Evolutionary conservation across 2,888 invertebrate genomes (phyloP), one percentile per base, ranked within the genome.

Genomic region (Dasypogon diadema): DNA sequence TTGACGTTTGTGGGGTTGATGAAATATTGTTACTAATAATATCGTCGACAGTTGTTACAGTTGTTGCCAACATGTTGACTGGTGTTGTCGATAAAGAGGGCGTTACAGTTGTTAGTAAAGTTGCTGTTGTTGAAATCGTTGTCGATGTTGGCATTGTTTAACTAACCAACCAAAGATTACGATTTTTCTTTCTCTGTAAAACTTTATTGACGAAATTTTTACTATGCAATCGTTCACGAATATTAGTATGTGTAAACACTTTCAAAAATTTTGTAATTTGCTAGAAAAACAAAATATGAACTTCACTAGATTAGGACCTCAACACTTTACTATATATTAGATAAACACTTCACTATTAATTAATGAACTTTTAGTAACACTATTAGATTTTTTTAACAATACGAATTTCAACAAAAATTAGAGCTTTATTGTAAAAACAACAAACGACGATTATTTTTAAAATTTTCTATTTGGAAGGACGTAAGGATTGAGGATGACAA

Each of bases 11-110:
- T 74, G 42, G 51, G 12, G 76, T 42, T 48, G 16, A 48, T 24
- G 75, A 77, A n/a, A 73, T 54, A 55, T 75, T 77, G 48, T 54
- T 63, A 21, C 65, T 77, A 26, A 73, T 56, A 42, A 77, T 76
- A 55, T 76, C 77, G 56, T 76, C 77, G 10, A 75, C 77, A 30
- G 51, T 63, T 12, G 74, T 16, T 51, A 58, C 63, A 14, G 75
- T 51, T 63, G 75, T 58, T 16, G 75, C 63, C 37, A 75, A 55
- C 75, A 77, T 75, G 30, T 75, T 77, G 55, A 74, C 30, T 63
- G 74, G 48, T 16, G 76, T 30, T 74, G 55, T 14, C 12, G 55
- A 2, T 55, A 16, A 16, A 10, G 56, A 70, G 51, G 22, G 24
- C 12, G 70, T 37, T 18, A 30, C 24, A 48, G 48, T 24, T 21